Evolutionary conservation across 2,113 vertebrate genomes (phyloP), one percentile per base, ranked within the genome.

Genomic region (Erythrocercus mccallii): DNA sequence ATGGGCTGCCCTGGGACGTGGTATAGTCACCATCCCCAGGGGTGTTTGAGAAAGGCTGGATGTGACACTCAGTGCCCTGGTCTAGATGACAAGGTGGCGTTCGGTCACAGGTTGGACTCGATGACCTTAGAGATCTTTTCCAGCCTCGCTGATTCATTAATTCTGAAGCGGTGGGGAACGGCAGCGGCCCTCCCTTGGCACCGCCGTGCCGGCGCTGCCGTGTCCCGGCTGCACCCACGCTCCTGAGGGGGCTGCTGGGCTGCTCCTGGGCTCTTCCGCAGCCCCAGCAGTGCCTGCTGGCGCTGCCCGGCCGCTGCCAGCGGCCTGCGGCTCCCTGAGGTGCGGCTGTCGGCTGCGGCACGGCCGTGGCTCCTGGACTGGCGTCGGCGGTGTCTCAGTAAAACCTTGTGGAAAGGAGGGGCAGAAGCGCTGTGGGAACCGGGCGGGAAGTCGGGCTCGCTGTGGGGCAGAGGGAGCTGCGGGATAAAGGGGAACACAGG

Each of bases 371-470:
- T 44, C 27, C 12, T 3, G 8, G 35, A n/a, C 13, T 7, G 10
- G 12, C 1, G 8, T 1, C 12, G 20, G n/a, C 45, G 3, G 28
- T 11, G 35, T 12, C 31, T n/a, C 40, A 0, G 9, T 21, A 5
- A 53, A 21, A 3, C 7, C 5, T 1, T 27, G 19, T 3, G 37
- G 28, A 4, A 51, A 14, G 15, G 11, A 28, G 12, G 2, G 18
- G 18, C 14, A 0, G 53, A 22, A 16, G 1, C 2, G 22, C 38
- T 24, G 20, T 33, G 71, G 38, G 30, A 25, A 5, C 3, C 31
- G 5, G 31, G 37, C 14, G 31, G 50, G 21, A 42, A 10, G 14
- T 12, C 3, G 37, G 22, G 19, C 15, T 33, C 15, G 5, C 35
- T 37, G 78, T 16, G 13, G 9, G 38, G 8, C 21, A 14, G 31